Evolutionary conservation across 2,888 invertebrate genomes (phyloP).

Genomic region (Temnothorax ravouxi): DNA sequence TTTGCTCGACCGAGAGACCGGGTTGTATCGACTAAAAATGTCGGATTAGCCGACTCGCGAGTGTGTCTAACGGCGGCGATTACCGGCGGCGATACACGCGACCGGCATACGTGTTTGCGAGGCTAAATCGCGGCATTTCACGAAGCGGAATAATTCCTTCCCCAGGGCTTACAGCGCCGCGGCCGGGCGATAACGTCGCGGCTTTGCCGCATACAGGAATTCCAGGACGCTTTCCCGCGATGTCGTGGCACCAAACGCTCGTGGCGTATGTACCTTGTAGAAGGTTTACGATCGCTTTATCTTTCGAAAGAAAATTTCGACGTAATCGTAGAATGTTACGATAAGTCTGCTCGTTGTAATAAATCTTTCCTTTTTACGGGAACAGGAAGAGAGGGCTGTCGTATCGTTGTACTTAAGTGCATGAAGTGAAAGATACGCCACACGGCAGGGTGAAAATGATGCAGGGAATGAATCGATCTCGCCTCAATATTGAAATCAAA

Average conservation of each 20-base stretch:
- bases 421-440: background rate
- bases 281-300: constrained; percentile 48
- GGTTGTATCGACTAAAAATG: constrained; percentile 43
- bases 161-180: constrained; percentile 45
- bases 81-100: constrained; percentile 52
- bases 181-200: constrained; percentile 59
- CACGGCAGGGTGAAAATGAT: background rate
- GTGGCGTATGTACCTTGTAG: constrained; percentile 19
- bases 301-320: constrained; percentile 42
- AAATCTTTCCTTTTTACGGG: constrained; percentile 19
- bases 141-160: constrained; percentile 62
- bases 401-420: background rate
- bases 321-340: constrained; percentile 38
- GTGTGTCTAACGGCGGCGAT: constrained; percentile 48
- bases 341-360: constrained; percentile 30
- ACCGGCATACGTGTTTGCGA: constrained; percentile 43
- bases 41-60: constrained; percentile 44
- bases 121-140: constrained; percentile 60
- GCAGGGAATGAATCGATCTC: background rate
- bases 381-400: constrained; percentile 3
- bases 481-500: background rate
- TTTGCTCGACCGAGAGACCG: background rate
- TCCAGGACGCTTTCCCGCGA: constrained; percentile 62
- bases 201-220: constrained; percentile 40
- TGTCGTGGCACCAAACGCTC: constrained; percentile 52